A percentile compares a stretch with the other conserved stretches of the same genome.
phyloP scores from a whole-genome alignment of 2,888 invertebrate genomes.

The Helleia helle region DNA sequence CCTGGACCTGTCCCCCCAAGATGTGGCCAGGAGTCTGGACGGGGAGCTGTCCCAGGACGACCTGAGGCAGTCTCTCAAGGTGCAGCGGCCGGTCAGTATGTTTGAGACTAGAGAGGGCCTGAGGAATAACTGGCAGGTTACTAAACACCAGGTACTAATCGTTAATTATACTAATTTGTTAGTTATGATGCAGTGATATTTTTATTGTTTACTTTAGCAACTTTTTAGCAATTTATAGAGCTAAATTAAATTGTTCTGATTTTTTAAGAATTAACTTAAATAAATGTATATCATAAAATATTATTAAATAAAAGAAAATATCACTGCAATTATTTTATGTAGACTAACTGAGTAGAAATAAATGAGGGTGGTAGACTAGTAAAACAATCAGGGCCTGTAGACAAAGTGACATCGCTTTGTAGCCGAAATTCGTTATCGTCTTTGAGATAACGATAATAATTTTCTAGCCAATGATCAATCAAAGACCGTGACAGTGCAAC shows the following conservation, averaged over 20 bases:
- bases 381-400: too few species aligned
- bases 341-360: slow-evolving; percentile 9
- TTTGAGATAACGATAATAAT: too few species aligned
- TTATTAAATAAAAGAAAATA: not conserved
- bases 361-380: not conserved
- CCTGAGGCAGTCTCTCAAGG: slow-evolving; percentile 47
- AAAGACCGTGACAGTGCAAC: too few species aligned
- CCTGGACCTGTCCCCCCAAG: slow-evolving; percentile 23
- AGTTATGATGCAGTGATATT: not conserved
- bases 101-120: slow-evolving; percentile 86
- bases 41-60: slow-evolving; percentile 62
- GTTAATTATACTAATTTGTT: slow-evolving; percentile 43
- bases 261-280: too few species aligned
- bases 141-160: slow-evolving; percentile 74
- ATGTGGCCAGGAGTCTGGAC: slow-evolving; percentile 45
- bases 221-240: too few species aligned
- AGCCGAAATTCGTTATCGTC: too few species aligned
- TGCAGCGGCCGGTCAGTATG: slow-evolving; percentile 89
- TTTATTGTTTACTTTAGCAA: not conserved
- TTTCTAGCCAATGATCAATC: too few species aligned
- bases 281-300: too few species aligned
- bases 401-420: too few species aligned
- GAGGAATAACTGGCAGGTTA: slow-evolving; percentile 74
- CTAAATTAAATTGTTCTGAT: too few species aligned
- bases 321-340: slow-evolving; percentile 1